A percentile compares a stretch with the other conserved stretches of the same genome.
phyloP scores from a whole-genome alignment of 2,797 vertebrate genomes.

The Tragelaphus oryx region DNA sequence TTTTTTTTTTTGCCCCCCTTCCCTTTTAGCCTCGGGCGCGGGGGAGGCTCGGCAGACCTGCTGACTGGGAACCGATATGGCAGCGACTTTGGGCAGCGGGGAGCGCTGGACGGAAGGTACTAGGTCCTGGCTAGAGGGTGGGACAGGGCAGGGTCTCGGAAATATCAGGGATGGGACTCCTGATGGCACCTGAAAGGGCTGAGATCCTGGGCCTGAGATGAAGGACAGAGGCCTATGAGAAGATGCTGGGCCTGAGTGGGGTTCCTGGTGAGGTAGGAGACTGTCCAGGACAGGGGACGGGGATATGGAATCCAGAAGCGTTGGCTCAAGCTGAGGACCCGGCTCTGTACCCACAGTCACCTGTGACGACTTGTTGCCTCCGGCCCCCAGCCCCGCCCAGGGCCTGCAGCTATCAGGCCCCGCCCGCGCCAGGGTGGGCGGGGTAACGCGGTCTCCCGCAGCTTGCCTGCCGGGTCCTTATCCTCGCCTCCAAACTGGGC shows the following conservation, averaged over 20 bases:
- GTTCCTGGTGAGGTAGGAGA: neutral
- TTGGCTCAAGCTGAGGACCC: neutral
- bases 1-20: neutral
- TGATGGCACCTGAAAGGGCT: neutral
- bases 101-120: conserved; percentile 74
- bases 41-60: conserved; percentile 4
- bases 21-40: conserved; percentile 1
- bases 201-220: neutral
- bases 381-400: neutral
- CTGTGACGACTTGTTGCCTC: conserved; percentile 14
- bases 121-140: neutral
- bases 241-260: conserved; percentile 35
- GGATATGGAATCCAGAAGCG: neutral
- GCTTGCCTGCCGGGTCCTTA: neutral
- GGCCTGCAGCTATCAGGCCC: neutral
- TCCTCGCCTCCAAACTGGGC: neutral
- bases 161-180: neutral
- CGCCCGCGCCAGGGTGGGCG: fast-evolving
- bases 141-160: neutral
- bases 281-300: neutral
- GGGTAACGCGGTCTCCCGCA: neutral
- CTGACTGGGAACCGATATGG: conserved; percentile 54
- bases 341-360: neutral
- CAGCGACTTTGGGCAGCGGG: conserved; percentile 70
- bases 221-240: conserved; percentile 51